Base-by-base conservation (phyloP, 2,797 vertebrate genomes). In the Taenioides sp. region DNA sequence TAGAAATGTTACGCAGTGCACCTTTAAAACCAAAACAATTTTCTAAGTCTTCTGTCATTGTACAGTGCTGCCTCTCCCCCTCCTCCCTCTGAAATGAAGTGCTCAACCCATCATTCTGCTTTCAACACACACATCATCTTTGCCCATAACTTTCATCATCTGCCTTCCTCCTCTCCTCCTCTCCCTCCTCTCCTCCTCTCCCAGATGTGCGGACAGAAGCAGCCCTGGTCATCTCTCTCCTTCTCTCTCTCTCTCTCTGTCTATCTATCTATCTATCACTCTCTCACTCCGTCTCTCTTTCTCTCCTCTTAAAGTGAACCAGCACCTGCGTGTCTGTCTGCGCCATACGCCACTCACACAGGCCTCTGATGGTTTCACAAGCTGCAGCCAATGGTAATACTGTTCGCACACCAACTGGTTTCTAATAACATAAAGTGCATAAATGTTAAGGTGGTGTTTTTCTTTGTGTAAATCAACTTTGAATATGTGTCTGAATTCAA, bases 251-350 rank as follows among this genome's bases (percentile, higher is more conserved):
- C 7, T 7, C 1, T 34, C 31, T 34, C 1, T 31, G 2, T 31
- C 0, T 31, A 2, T 3, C 5, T 31, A 2, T 31, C 28, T 80
- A 78, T 84, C 34, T 10, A 7, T 37, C 34, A 1, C 7, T 7
- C 7, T 7, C 34, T 37, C 9, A 10, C 1, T 10, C 1, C 7
- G 9, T 10, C 9, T 37, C 34, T 37, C 9, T 80, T 78, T 84
- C 76, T 86, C 76, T 52, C 18, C 72, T 70, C 86, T 78, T 73
- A 86, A 82, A 90, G 87, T 83, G 83, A 85, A 88, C 81, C 85
- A 87, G 87, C 90, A 91, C 88, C 88, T 91, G 87, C 79, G 71
- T 71, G 79, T 83, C 80, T 85, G 81, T 83, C 75, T 86, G 78
- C 70, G 27, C 74, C 59, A 25, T 76, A 68, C 67, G 72, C 72